These are phyloP conservation scores for Sesamia nonagrioides DNA, from an alignment of 1,140 invertebrate genomes.

Conservation along the genomic window DNA sequence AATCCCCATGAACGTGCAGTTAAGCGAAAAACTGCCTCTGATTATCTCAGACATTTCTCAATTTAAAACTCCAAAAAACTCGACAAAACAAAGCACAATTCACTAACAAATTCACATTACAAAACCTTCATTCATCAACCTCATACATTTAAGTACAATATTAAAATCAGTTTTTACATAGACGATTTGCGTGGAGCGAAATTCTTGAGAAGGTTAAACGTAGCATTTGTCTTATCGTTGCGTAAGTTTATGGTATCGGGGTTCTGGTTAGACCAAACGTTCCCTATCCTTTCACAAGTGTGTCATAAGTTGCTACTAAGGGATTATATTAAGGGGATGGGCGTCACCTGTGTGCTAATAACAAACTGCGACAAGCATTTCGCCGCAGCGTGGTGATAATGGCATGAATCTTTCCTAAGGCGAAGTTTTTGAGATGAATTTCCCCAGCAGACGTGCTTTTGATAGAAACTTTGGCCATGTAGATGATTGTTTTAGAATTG, in stretches of 20 bases:
- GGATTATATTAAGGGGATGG: not conserved
- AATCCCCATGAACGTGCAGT: not conserved
- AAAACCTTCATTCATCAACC: not conserved
- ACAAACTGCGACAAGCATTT: constrained; percentile 11
- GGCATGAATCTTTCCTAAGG: constrained; percentile 12
- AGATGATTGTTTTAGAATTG: constrained; percentile 1
- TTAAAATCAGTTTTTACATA: constrained; percentile 22
- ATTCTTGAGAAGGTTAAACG: not conserved
- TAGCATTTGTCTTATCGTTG: constrained; percentile 1
- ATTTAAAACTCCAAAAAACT: not conserved
- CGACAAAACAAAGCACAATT: not conserved
- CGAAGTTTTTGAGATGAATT: constrained; percentile 4
- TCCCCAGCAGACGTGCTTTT: constrained; percentile 1
- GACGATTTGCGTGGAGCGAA: constrained; percentile 26
- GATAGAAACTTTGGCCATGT: constrained; percentile 5
- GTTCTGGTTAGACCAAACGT: not conserved
- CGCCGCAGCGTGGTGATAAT: constrained; percentile 13
- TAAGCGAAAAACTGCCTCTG: not conserved
- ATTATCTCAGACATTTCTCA: not conserved
- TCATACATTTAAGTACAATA: constrained; percentile 30
- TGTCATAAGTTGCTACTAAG: constrained; percentile 5
- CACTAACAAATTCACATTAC: not conserved
- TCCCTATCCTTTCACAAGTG: not conserved
- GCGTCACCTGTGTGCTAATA: constrained; percentile 9
- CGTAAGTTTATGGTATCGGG: constrained; percentile 6